phyloP scores from a whole-genome alignment of 2,888 invertebrate genomes.

The Rotaria macrura region DNA sequence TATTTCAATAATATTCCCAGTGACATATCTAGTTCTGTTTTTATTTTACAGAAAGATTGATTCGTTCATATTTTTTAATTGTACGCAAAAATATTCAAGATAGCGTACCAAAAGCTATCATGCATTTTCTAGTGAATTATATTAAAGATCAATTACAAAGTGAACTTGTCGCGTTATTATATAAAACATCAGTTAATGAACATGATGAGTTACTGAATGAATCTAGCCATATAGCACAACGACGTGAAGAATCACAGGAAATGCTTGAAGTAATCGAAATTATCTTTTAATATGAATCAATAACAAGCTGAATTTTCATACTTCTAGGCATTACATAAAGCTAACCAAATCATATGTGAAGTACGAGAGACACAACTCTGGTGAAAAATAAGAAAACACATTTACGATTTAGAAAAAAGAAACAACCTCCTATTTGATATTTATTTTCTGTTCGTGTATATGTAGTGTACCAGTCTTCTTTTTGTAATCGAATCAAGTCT shows the following conservation, averaged over 20 bases:
- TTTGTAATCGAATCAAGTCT: background rate
- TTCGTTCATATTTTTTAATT: constrained; percentile 95
- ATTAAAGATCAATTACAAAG: constrained; percentile 93
- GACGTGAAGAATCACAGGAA: constrained; percentile 86
- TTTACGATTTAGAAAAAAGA: background rate
- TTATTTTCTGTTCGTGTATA: background rate
- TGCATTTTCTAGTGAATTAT: constrained; percentile 97
- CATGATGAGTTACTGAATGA: constrained; percentile 83
- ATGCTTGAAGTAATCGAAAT: constrained; percentile 56
- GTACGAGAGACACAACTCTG: constrained; percentile 29
- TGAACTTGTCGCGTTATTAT: constrained; percentile 90
- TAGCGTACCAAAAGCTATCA: constrained; percentile 94
- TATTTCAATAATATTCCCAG: constrained; percentile 37
- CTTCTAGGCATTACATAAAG: constrained; percentile 31
- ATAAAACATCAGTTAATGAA: constrained; percentile 60
- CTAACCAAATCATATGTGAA: constrained; percentile 31
- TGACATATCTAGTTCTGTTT: background rate
- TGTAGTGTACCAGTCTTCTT: background rate
- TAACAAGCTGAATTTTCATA: background rate
- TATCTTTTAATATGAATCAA: background rate
- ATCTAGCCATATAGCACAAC: constrained; percentile 88
- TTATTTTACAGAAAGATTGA: constrained; percentile 72
- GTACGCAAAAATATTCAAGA: constrained; percentile 97
- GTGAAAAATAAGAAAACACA: background rate
- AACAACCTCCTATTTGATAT: background rate